These are phyloP conservation scores for Colius striatus DNA, from an alignment of 2,113 vertebrate species.

Conservation along the genomic window DNA sequence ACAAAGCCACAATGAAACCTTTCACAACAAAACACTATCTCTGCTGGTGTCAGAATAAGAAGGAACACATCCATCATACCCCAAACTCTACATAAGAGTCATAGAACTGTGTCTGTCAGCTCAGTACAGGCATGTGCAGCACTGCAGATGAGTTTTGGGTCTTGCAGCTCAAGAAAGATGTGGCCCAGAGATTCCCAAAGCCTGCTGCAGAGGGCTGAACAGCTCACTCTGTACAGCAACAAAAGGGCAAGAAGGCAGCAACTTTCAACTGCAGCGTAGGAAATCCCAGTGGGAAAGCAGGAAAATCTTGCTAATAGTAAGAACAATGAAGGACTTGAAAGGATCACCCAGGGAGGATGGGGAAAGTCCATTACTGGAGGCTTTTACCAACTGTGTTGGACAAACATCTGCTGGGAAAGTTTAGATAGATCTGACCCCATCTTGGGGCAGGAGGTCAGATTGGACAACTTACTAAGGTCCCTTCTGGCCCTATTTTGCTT, in stretches of 20 bases:
- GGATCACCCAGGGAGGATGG: not conserved
- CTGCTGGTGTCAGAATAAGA: not conserved
- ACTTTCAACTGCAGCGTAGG: not conserved
- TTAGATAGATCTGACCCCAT: constrained; percentile 23
- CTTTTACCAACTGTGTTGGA: not conserved
- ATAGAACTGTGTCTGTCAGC: not conserved
- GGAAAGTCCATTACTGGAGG: not conserved
- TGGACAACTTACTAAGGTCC: not conserved
- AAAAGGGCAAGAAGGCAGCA: constrained; percentile 24
- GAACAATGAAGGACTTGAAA: not conserved
- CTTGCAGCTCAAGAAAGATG: not conserved
- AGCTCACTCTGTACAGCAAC: not conserved
- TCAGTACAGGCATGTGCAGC: not conserved
- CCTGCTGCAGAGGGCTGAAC: not conserved
- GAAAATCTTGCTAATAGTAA: not conserved
- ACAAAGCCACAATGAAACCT: not conserved
- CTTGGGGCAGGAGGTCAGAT: not conserved
- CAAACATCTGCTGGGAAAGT: constrained; percentile 55
- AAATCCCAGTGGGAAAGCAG: not conserved
- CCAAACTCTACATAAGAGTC: not conserved
- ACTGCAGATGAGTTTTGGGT: not conserved
- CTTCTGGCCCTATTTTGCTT: accelerated
- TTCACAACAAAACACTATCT: not conserved
- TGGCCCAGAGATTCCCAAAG: not conserved
- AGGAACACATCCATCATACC: not conserved